Evolutionary conservation across 1,140 invertebrate species (phyloP), one percentile per base, ranked within the genome.

Genomic region (Apis florea): DNA sequence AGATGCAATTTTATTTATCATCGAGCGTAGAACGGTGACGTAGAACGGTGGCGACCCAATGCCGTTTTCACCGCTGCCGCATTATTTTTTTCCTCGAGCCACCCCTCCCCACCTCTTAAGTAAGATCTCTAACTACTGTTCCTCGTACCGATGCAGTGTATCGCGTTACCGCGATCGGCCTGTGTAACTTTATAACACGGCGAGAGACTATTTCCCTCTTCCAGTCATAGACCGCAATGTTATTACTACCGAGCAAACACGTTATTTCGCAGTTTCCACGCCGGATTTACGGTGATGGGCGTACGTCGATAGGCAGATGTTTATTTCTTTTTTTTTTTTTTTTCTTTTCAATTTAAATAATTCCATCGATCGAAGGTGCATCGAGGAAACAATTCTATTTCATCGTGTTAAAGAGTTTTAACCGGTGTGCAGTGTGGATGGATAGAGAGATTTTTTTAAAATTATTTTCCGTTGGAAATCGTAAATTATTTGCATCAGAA

Each of bases 151-250:
- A 56, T 56, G 53, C 66, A 77, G 67, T 70, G 56, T 82, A 82
- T 82, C 80, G 80, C 74, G 80, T 82, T 82, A 82, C 79, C 54
- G 13, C 26, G 79, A 76, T 82, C 80, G 49, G 49, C 26, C 53
- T 21, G 49, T 70, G 74, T 82, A 81, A 81, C 63, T 75, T 67
- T 75, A 81, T 81, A 76, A 82, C 74, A 76, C 40, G 26, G 8
- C 54, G 31, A 40, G 31, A 40, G 63, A 69, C 66, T 82, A 70
- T 81, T 81, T 81, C 72, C 58, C 72, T 75, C 79, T 67, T 81
- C 54, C 53, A 31, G 31, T 58, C 63, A 58, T 51, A 81, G 79
- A 81, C 79, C 79, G 71, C 79, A 81, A 75, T 59, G 79, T 81
- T 81, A 75, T 81, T 81, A 81, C 79, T 59, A 75, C 53, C 53